phyloP scores from a whole-genome alignment of 2,888 invertebrate genomes.

The Alitta virens region DNA sequence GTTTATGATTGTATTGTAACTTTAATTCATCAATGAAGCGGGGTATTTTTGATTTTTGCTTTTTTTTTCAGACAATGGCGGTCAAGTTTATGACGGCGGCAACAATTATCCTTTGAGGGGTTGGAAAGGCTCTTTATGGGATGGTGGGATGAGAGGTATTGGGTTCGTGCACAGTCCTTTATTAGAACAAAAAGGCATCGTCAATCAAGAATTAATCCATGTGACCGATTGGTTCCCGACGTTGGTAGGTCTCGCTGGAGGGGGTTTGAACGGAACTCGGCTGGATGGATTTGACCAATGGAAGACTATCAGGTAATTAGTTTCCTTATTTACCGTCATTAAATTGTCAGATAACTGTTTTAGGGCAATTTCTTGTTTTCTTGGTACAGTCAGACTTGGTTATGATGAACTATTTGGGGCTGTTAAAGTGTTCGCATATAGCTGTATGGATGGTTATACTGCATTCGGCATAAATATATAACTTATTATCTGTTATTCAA shows the following conservation, averaged over 20 bases:
- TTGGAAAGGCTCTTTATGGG: constrained; percentile 52
- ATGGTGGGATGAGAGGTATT: constrained; percentile 51
- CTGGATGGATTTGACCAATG: constrained; percentile 51
- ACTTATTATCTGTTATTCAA: too few relatives aligned
- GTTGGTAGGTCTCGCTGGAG: constrained; percentile 42
- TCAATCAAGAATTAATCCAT: constrained; percentile 40
- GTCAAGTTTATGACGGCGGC: constrained; percentile 47
- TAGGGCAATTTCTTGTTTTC: too few relatives aligned
- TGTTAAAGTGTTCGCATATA: too few relatives aligned
- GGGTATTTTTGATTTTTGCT: too few relatives aligned
- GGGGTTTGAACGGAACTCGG: constrained; percentile 39
- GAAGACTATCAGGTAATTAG: constrained; percentile 44
- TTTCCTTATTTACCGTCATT: too few relatives aligned
- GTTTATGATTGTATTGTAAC: too few relatives aligned
- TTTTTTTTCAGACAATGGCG: constrained; percentile 59
- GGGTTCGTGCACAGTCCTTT: constrained; percentile 42
- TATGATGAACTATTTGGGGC: too few relatives aligned
- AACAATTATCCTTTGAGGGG: constrained; percentile 54
- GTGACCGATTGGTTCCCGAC: constrained; percentile 55
- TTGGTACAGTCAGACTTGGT: too few relatives aligned
- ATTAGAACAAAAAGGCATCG: constrained; percentile 10
- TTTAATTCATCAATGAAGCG: too few relatives aligned
- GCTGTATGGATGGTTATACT: too few relatives aligned
- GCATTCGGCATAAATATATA: too few relatives aligned
- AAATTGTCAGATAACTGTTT: too few relatives aligned